A percentile compares a stretch with the other conserved stretches of the same genome.
phyloP scores from a whole-genome alignment of 2,888 invertebrate species.

The Ectemnius cavifrons region DNA sequence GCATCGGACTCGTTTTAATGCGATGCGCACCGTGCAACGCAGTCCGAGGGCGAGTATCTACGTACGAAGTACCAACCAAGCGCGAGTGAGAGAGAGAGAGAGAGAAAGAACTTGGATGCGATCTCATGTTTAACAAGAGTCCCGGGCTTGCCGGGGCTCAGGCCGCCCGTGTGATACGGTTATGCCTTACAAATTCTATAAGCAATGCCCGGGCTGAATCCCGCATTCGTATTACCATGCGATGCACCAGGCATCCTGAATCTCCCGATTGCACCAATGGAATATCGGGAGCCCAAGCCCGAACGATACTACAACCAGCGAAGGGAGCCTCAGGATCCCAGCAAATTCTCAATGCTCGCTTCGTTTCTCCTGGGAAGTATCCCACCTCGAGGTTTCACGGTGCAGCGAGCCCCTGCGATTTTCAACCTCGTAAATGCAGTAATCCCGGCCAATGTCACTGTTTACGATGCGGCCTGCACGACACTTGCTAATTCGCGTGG shows the following conservation, averaged over 20 bases:
- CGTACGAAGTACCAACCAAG: not conserved
- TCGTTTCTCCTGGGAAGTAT: not conserved
- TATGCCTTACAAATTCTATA: constrained; percentile 51
- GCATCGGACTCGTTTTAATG: constrained; percentile 49
- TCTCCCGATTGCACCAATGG: not conserved
- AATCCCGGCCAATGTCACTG: not conserved
- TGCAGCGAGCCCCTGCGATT: constrained; percentile 33
- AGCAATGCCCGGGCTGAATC: constrained; percentile 11
- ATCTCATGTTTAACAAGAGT: constrained; percentile 57
- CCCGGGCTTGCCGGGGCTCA: constrained; percentile 26
- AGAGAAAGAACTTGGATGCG: constrained; percentile 43
- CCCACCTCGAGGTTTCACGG: not conserved
- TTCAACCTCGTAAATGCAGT: constrained; percentile 37
- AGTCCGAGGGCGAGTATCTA: constrained; percentile 13
- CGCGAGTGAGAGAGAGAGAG: too few species aligned
- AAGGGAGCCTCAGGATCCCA: not conserved
- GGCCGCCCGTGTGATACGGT: constrained; percentile 38
- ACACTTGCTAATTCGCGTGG: not conserved
- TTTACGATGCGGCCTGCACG: constrained; percentile 3
- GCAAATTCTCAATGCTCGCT: not conserved
- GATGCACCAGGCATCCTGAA: not conserved
- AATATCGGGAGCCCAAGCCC: not conserved
- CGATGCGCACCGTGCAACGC: constrained; percentile 43
- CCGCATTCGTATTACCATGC: constrained; percentile 24
- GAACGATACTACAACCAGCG: not conserved